Conservation (phyloP, 2,888 invertebrate species). For the Campoplex nolae region DNA sequence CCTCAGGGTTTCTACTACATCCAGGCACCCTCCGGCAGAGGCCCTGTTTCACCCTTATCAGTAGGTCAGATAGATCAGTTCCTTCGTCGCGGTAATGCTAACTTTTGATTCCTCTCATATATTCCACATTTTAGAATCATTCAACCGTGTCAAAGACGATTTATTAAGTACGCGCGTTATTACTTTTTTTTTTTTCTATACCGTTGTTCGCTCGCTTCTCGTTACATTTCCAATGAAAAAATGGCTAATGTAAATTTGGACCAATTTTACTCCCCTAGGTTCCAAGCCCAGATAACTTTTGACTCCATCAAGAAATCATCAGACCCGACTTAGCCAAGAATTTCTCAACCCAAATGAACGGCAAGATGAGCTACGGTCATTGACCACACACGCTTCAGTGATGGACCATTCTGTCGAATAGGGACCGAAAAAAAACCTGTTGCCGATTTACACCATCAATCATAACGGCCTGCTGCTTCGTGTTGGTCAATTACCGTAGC, state of each 20-base stretch:
- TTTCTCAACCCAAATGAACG: conserved; percentile 5
- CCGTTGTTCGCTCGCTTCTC: background rate
- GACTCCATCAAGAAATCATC: background rate
- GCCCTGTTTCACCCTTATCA: conserved; percentile 83
- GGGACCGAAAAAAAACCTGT: background rate
- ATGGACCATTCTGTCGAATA: conserved; percentile 2
- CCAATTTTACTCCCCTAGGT: conserved; percentile 11
- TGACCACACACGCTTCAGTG: conserved; percentile 7
- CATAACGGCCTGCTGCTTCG: background rate
- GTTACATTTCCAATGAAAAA: background rate
- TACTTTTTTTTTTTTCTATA: background rate
- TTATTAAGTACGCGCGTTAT: background rate
- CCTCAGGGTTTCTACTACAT: conserved; percentile 84
- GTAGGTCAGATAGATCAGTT: conserved; percentile 93
- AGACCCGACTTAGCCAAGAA: conserved; percentile 2
- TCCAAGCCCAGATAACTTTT: conserved; percentile 12
- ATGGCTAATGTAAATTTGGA: background rate
- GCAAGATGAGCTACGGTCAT: conserved; percentile 8
- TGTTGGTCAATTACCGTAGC: conserved; percentile 15
- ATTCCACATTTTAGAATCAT: background rate
- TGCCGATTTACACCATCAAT: conserved; percentile 1
- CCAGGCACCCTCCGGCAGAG: conserved; percentile 78
- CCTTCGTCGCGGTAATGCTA: conserved; percentile 86
- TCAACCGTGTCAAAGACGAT: background rate
- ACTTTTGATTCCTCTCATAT: conserved; percentile 64